Conservation (phyloP, 1,140 invertebrate genomes). For the Rhyacophila brunnea region DNA sequence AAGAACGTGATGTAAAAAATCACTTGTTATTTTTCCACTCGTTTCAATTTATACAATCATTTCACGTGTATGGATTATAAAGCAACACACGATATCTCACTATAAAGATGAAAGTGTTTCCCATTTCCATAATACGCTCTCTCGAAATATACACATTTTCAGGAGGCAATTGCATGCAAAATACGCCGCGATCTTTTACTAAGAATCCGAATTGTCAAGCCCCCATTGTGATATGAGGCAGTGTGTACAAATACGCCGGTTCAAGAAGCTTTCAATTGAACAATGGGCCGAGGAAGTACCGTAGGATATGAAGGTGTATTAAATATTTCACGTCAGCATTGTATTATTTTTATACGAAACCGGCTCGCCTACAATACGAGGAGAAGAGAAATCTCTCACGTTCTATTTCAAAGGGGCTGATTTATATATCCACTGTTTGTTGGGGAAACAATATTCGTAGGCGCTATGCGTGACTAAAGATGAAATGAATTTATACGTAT, state of each 20-base stretch:
- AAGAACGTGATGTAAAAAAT: background rate
- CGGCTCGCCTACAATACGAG: background rate
- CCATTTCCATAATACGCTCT: background rate
- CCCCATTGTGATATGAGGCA: conserved; percentile 4
- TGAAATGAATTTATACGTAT: conserved; percentile 8
- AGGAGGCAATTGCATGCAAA: background rate
- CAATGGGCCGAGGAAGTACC: background rate
- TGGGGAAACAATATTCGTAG: conserved; percentile 15
- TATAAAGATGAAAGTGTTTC: too few species aligned
- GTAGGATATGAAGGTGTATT: conserved; percentile 2
- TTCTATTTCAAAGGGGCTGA: conserved; percentile 3
- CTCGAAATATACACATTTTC: background rate
- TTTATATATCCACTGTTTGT: conserved; percentile 7
- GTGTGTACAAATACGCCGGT: conserved; percentile 3
- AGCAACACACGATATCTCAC: too few species aligned
- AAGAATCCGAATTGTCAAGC: conserved; percentile 5
- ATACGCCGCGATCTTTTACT: conserved; percentile 6
- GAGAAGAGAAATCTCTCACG: background rate
- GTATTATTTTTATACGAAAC: conserved; percentile 20
- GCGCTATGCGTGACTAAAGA: conserved; percentile 18
- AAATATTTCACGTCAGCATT: conserved; percentile 22
- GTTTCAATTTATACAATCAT: too few species aligned
- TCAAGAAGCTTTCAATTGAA: conserved; percentile 7
- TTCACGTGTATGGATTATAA: too few species aligned
- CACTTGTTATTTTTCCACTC: background rate